Conservation (phyloP, 2,888 invertebrate genomes). For the Drosophila anomelani region DNA sequence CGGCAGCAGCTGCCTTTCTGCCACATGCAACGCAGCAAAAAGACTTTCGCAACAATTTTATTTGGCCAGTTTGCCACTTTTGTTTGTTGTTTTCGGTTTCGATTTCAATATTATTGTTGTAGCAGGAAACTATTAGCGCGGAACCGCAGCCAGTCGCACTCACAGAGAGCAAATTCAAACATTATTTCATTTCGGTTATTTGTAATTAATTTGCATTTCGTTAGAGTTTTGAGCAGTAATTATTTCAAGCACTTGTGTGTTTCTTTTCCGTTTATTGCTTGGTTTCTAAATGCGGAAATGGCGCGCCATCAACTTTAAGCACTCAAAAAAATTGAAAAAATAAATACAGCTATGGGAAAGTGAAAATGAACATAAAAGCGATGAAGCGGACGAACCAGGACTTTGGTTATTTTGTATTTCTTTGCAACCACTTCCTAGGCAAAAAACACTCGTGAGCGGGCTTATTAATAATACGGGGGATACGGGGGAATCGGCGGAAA, state of each 20-base stretch:
- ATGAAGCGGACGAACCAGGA: conserved; percentile 7
- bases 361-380: conserved; percentile 6
- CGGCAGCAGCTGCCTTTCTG: conserved; percentile 42
- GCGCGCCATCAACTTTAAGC: conserved; percentile 50
- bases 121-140: conserved; percentile 67
- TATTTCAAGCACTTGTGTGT: conserved; percentile 30
- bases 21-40: conserved; percentile 54
- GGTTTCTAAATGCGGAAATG: conserved; percentile 65
- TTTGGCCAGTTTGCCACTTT: conserved; percentile 35
- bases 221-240: conserved; percentile 50
- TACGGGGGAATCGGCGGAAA: conserved; percentile 15
- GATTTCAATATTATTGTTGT: conserved; percentile 28
- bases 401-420: neutral
- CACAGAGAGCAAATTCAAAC: conserved; percentile 31
- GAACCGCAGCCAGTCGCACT: conserved; percentile 38
- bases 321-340: conserved; percentile 45
- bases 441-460: conserved; percentile 4
- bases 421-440: conserved; percentile 10
- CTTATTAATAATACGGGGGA: neutral
- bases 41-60: conserved; percentile 45
- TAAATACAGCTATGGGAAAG: conserved; percentile 6
- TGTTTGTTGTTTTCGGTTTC: conserved; percentile 18
- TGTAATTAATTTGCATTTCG: conserved; percentile 68
- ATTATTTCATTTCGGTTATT: conserved; percentile 37
- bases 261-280: conserved; percentile 34